Evolutionary conservation across 2,797 vertebrate species (phyloP), one percentile per base, ranked within the genome.

Genomic region (Cygnus olor): DNA sequence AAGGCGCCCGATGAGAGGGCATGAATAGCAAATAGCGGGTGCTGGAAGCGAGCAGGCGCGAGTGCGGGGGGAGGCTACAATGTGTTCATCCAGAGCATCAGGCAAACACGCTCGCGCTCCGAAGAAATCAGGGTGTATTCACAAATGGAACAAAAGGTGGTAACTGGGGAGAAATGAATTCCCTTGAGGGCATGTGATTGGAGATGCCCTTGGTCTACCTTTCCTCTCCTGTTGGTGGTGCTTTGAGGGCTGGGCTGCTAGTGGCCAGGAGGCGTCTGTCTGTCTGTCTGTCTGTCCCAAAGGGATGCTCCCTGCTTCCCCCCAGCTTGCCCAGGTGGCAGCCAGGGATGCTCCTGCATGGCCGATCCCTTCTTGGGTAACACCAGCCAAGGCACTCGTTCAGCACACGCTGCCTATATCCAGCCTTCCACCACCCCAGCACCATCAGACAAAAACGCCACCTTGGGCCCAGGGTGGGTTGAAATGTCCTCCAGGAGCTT

Each of bases 61-160:
- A 76, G 7, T 2, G 0, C 30, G 1, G 47, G 6, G 17, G 76
- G 71, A 76, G 76, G 83, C 60, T 70, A 80, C 56, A 49, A 10
- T 63, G 70, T 44, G 89, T 32, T 85, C 91, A 93, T 82, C 91
- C 89, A 13, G 38, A 74, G 42, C 70, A 84, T 66, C 95, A 73
- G 86, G 60, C 57, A 76, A 79, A 66, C 69, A 45, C 13, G 11
- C 53, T 88, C 40, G 1, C 3, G 2, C 68, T 85, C 79, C 61
- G 58, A 32, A 69, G 90, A 95, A 96, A 95, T 95, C 93, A 95
- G 92, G 69, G 69, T 63, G 89, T 28, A 94, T 96, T 96, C 94
- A 94, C 45, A 45, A 19, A 60, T 21, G 0, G 57, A 95, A 97
- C 94, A 97, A 94, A 95, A 90, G 94, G 57, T 54, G 79, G 61